These are phyloP conservation scores for Danio jaintianensis DNA, from an alignment of 2,797 vertebrate species.

Conservation along the genomic window DNA sequence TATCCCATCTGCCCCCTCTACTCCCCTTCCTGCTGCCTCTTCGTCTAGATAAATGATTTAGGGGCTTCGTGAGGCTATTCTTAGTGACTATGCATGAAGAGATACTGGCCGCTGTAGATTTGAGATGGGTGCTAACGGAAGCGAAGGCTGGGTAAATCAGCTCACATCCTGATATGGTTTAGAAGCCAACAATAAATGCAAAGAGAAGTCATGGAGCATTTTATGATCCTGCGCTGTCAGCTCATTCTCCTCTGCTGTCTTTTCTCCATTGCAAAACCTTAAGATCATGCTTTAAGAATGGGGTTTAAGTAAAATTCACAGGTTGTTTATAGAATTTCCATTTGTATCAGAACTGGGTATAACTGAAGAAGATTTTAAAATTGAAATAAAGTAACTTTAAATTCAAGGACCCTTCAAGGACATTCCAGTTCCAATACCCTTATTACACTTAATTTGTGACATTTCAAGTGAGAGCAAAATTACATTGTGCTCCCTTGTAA, in stretches of 20 bases:
- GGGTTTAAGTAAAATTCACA: background rate
- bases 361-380: background rate
- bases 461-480: too few species aligned
- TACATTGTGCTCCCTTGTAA: too few species aligned
- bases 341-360: background rate
- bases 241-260: slow-evolving; percentile 34
- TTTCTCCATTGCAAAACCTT: background rate
- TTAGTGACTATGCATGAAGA: slow-evolving; percentile 68
- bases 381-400: too few species aligned
- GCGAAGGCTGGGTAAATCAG: slow-evolving; percentile 63
- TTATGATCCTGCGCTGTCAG: slow-evolving; percentile 61
- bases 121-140: slow-evolving; percentile 54
- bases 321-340: background rate
- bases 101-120: slow-evolving; percentile 27
- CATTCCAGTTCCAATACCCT: too few species aligned
- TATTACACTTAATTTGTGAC: too few species aligned
- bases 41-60: slow-evolving; percentile 75
- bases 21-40: slow-evolving; percentile 56
- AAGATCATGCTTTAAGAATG: background rate
- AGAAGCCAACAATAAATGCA: slow-evolving; percentile 58
- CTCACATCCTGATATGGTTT: slow-evolving; percentile 59
- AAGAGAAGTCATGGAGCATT: slow-evolving; percentile 40
- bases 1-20: slow-evolving; percentile 32
- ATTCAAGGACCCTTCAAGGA: too few species aligned
- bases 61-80: slow-evolving; percentile 70